phyloP scores from a whole-genome alignment of 2,888 invertebrate genomes.

The Melinopterus prodromus region DNA sequence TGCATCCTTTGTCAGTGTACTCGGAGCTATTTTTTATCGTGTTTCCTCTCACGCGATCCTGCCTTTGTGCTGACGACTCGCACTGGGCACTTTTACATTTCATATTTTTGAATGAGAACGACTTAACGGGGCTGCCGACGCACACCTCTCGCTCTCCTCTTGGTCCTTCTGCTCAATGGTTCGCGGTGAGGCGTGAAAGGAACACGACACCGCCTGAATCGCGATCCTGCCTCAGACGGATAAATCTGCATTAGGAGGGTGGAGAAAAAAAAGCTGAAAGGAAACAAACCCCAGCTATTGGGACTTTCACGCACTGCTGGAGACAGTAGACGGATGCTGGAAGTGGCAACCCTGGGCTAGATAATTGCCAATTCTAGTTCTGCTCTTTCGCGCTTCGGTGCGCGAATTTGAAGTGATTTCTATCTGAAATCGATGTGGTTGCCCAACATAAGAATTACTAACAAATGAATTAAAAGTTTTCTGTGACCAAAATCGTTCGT shows the following conservation, averaged over 20 bases:
- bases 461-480: not conserved
- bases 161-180: not conserved
- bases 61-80: not conserved
- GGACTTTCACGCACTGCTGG: not conserved
- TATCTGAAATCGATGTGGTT: not conserved
- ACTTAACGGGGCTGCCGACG: not conserved
- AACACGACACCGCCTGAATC: slow-evolving; percentile 23
- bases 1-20: slow-evolving; percentile 47
- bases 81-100: not conserved
- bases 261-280: not conserved
- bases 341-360: not conserved
- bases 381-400: not conserved
- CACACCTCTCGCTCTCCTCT: not conserved
- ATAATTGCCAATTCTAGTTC: not conserved
- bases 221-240: not conserved
- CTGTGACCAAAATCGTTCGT: no score
- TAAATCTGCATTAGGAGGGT: slow-evolving; percentile 4
- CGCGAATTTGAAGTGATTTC: not conserved
- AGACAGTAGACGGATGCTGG: not conserved
- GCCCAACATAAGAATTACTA: not conserved
- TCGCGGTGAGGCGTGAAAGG: slow-evolving; percentile 41
- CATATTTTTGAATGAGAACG: not conserved
- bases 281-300: slow-evolving; percentile 4
- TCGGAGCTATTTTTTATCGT: slow-evolving; percentile 37
- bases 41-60: slow-evolving; percentile 39